Evolutionary conservation across 2,113 vertebrate species (phyloP).

Genomic region (Anguilla japonica): DNA sequence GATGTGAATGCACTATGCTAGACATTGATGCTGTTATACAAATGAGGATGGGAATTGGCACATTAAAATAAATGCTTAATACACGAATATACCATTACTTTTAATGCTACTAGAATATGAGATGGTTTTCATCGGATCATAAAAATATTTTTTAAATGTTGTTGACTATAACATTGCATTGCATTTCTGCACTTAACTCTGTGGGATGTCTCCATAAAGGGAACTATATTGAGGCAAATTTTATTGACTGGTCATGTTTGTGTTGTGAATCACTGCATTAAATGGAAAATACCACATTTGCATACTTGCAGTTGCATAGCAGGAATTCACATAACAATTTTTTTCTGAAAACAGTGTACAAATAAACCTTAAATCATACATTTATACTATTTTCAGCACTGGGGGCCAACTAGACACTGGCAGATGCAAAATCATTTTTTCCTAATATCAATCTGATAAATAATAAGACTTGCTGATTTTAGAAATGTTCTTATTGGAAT

Average conservation of each 20-base stretch:
- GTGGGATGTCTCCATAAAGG: too few species aligned
- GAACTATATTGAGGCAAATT: too few species aligned
- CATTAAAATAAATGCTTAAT: too few species aligned
- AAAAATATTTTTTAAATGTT: too few species aligned
- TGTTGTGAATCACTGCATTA: background rate
- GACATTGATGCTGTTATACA: too few species aligned
- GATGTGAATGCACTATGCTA: too few species aligned
- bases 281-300: background rate
- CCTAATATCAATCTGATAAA: background rate
- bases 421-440: background rate
- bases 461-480: background rate
- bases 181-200: too few species aligned
- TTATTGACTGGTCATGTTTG: too few species aligned
- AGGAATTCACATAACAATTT: background rate
- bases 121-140: too few species aligned
- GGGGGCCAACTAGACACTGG: background rate
- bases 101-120: too few species aligned
- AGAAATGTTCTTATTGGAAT: background rate
- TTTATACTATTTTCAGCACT: background rate
- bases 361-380: background rate
- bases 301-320: background rate
- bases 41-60: too few species aligned
- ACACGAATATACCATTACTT: background rate
- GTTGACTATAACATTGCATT: too few species aligned
- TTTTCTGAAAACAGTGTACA: background rate